Conservation (phyloP, 2,113 vertebrate species). For the Ctenomys sociabilis region DNA sequence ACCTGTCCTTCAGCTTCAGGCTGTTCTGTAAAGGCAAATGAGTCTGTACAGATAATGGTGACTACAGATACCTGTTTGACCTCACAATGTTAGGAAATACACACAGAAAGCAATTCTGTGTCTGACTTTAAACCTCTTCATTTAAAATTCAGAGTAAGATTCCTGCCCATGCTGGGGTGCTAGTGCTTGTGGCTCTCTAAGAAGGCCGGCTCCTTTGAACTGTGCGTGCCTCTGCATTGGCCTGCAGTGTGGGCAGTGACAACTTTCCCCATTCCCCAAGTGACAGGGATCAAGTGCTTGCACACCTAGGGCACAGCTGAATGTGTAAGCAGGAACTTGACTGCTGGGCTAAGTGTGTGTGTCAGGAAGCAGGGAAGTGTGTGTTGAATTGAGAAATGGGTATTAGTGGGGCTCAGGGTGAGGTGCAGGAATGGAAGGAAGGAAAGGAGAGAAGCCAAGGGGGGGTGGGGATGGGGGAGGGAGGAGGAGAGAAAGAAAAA, state of each 20-base stretch:
- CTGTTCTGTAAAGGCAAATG: background rate
- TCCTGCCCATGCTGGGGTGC: background rate
- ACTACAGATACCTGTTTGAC: background rate
- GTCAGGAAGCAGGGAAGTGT: background rate
- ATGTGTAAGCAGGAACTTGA: background rate
- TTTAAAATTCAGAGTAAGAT: background rate
- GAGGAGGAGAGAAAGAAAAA: background rate
- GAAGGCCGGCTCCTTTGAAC: background rate
- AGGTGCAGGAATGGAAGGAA: background rate
- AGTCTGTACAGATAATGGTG: background rate
- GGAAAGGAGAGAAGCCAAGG: background rate
- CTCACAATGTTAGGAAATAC: background rate
- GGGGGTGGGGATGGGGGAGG: background rate
- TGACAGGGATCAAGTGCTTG: background rate
- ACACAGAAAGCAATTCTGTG: background rate
- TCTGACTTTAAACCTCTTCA: background rate
- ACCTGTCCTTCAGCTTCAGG: background rate
- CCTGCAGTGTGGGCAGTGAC: background rate
- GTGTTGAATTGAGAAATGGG: background rate
- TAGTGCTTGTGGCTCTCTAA: background rate
- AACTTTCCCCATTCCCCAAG: too few species aligned
- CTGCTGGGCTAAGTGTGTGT: background rate
- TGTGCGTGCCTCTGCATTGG: background rate
- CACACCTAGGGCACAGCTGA: background rate
- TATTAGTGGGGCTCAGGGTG: background rate